These are phyloP conservation scores for Caenorhabditis becei DNA, from an alignment of 2,888 invertebrate species.

Conservation along the genomic window DNA sequence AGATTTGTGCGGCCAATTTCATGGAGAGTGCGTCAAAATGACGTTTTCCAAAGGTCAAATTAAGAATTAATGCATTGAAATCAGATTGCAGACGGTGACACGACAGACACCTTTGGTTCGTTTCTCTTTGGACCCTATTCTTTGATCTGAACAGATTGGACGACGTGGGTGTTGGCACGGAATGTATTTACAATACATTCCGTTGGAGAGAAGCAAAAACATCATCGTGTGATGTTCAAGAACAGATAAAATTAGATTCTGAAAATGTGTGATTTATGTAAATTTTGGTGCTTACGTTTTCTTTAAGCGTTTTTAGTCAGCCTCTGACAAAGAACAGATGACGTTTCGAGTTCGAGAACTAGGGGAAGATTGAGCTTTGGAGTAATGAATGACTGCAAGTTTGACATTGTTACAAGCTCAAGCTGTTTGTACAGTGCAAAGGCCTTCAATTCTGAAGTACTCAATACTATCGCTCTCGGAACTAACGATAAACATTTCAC, in stretches of 20 bases:
- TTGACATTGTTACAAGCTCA: too few relatives aligned
- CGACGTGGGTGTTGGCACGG: neutral
- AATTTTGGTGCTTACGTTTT: neutral
- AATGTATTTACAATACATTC: neutral
- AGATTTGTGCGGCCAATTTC: neutral
- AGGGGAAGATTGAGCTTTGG: too few relatives aligned
- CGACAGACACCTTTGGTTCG: neutral
- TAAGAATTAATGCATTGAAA: constrained; percentile 23
- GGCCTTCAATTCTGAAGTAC: too few relatives aligned
- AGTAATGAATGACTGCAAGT: too few relatives aligned
- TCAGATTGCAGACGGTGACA: neutral
- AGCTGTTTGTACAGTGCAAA: too few relatives aligned
- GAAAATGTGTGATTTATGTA: constrained; percentile 1
- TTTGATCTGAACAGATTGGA: neutral
- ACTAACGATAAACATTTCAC: too few relatives aligned
- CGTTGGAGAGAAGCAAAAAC: too few relatives aligned
- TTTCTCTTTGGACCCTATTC: constrained; percentile 8
- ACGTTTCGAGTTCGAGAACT: too few relatives aligned
- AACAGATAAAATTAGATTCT: constrained; percentile 1
- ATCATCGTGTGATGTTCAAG: neutral
- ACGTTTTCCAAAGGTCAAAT: constrained; percentile 28
- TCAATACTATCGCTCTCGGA: too few relatives aligned
- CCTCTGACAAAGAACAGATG: neutral
- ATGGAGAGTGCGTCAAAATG: constrained; percentile 6
- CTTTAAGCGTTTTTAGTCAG: neutral